Evolutionary conservation across 2,797 vertebrate species (phyloP), one percentile per base, ranked within the genome.

Genomic region (Tachyglossus aculeatus): DNA sequence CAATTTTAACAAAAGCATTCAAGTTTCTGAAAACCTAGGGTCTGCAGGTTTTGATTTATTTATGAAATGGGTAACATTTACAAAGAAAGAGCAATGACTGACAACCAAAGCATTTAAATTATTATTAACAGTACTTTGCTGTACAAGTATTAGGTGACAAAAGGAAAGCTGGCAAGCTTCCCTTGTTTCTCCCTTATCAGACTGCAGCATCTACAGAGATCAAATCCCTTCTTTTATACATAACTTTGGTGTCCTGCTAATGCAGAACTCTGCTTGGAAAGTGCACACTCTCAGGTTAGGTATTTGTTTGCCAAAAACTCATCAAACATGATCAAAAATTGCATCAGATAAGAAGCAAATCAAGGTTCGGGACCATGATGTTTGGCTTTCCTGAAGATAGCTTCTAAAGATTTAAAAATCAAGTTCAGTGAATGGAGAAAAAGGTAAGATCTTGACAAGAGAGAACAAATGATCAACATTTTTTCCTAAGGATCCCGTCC

Each of bases 1-100:
- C 90, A 94, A 95, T 94, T 94, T 95, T 94, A 95, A 98, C 96
- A 98, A 98, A 96, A 95, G 95, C 92, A 96, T 96, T 97, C 96
- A 96, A 98, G 95, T 97, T 97, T 94, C 93, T 95, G 93, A 94
- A 96, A 96, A 94, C 94, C 89, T 80, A 88, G 92, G 93, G 92
- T 92, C 94, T 94, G 88, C 77, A 86, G 88, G 90, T 89, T 91
- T 85, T 94, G 90, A 92, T 92, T 94, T 93, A 92, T 91, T 95
- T 93, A 94, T 89, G 84, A 91, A 92, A 93, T 85, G 81, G 80
- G 90, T 89, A 93, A 93, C 91, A 93, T 93, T 93, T 94, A 90
- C 91, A 86, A 86, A 93, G 91, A 93, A 88, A 89, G 90, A 93
- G 90, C 90, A 88, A 81, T 90, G 90, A 92, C 79, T 93, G 93